These are phyloP conservation scores for Lepidocolaptes lacrymiger DNA, from an alignment of 2,797 vertebrate species.

Conservation along the genomic window DNA sequence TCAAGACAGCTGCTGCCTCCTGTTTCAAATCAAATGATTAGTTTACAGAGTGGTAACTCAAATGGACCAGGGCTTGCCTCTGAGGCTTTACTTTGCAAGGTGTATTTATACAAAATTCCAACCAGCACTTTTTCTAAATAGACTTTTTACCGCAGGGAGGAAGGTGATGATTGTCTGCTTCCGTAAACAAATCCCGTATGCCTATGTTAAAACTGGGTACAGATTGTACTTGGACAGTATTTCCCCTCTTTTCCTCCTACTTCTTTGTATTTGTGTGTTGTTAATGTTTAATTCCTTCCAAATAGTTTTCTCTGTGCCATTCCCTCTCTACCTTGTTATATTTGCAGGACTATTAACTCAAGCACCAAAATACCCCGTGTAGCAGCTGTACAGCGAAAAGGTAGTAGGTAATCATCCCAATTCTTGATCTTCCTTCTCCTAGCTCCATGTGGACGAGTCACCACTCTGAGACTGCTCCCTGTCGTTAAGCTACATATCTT, in stretches of 20 bases:
- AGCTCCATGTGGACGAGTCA: neutral
- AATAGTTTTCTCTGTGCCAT: neutral
- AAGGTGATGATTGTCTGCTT: neutral
- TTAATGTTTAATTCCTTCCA: slow-evolving; percentile 13
- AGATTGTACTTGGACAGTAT: neutral
- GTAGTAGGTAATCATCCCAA: neutral
- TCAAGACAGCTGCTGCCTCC: neutral
- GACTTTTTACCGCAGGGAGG: neutral
- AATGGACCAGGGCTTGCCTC: neutral
- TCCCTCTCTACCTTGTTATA: neutral
- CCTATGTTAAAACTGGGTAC: neutral
- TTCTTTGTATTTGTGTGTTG: neutral
- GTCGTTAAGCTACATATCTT: neutral
- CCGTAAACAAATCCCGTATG: neutral
- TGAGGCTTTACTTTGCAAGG: neutral
- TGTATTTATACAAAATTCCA: neutral
- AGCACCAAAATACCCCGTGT: neutral
- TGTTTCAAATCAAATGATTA: neutral
- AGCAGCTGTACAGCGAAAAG: neutral
- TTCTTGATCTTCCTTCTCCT: neutral
- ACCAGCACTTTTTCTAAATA: neutral
- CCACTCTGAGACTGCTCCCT: neutral
- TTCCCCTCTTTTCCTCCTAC: neutral
- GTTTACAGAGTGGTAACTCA: neutral
- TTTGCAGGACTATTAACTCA: neutral